Conservation (phyloP, 2,113 vertebrate genomes). For the Microtus oregoni region DNA sequence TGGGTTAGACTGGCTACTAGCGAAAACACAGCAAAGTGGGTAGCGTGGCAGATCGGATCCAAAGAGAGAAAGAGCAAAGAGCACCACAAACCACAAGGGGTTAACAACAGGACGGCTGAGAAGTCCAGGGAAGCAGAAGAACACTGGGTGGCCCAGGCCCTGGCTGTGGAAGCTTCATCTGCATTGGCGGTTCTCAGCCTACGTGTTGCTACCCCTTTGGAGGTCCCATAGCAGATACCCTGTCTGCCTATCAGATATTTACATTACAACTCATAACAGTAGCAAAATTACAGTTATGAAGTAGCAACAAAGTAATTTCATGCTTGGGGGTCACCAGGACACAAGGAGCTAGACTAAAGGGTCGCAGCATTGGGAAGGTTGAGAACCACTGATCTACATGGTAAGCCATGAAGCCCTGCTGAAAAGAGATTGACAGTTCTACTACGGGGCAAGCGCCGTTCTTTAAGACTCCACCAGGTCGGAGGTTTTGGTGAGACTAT, state of each 20-base stretch:
- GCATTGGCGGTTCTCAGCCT: not conserved
- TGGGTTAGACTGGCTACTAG: too few species aligned
- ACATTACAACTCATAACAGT: not conserved
- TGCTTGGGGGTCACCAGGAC: not conserved
- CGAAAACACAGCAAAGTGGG: not conserved
- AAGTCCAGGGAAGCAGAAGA: not conserved
- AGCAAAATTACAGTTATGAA: not conserved
- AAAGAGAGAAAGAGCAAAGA: not conserved
- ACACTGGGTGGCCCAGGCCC: not conserved
- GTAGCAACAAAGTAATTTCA: too few species aligned
- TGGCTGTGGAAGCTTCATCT: not conserved
- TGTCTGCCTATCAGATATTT: not conserved
- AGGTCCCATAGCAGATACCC: not conserved
- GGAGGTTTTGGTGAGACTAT: not conserved
- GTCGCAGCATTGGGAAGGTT: not conserved
- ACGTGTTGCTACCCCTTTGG: fast-evolving
- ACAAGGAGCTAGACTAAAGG: not conserved
- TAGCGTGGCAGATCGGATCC: not conserved
- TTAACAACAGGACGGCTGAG: not conserved
- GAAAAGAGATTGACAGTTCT: not conserved
- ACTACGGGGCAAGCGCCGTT: too few species aligned
- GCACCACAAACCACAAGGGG: too few species aligned
- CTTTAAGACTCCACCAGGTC: not conserved
- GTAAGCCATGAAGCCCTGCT: not conserved
- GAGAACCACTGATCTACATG: not conserved